Base-by-base conservation (phyloP, 2,888 invertebrate genomes). In the Caenorhabditis sp. region DNA sequence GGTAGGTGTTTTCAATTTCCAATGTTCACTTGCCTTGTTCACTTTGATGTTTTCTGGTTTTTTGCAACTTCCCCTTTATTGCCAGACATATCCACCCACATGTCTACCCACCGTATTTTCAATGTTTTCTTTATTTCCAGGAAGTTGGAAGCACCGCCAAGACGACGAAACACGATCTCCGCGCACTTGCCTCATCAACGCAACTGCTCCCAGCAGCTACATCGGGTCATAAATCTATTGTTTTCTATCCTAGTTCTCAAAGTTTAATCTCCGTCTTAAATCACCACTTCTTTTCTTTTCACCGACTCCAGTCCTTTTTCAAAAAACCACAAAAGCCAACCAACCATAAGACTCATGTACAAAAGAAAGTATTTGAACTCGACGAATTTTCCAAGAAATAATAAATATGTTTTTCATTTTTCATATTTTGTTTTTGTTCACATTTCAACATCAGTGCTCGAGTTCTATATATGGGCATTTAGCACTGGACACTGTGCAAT, bases 91-190 rank as follows among this genome's bases (percentile, higher is more conserved):
- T 47, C 50, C 20, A 22, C 22, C 8, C 50, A 18, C 50, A 22
- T 26, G 24, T 15, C n/a, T n/a, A n/a, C n/a, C n/a, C n/a, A n/a
- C n/a, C n/a, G n/a, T n/a, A n/a, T n/a, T 4, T 32, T 32, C 32
- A 4, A 9, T 32, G 32, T 32, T 6, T 13, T 40, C 2, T 40
- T 40, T 40, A 13, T 40, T 80, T 74, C 11, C 81, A 76, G 81
- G 71, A 47, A 81, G 81, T 61, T 81, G 81, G 81, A 81, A 76
- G 24, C 47, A 64, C 28, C 64, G 74, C 20, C 69, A 68, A 58
- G 81, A 81, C 22, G 74, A 80, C 3, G 81, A 76, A 22, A 60
- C 64, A 15, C 70, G 67, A 53, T 81, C 76, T 26, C 76, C 81
- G n/a, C 58, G 76, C 18, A 76, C 65, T 40, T 81, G 70, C 53